A percentile compares a stretch with the other conserved stretches of the same genome.
These are phyloP conservation scores for Nesospiza acunhae DNA, from an alignment of 2,113 vertebrate species.

Conservation along the genomic window DNA sequence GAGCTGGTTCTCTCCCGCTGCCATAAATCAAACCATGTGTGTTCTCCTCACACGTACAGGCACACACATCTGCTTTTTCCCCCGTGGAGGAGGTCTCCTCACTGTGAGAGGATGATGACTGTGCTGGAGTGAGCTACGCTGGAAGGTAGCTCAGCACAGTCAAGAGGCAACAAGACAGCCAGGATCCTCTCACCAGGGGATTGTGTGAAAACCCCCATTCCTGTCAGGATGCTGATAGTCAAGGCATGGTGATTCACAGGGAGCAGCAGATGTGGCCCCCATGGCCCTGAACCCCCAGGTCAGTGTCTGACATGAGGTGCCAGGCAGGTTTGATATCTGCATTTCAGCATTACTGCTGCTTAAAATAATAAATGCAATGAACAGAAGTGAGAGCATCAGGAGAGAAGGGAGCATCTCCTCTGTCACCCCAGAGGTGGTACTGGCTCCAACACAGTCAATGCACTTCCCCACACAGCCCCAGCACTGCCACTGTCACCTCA, in stretches of 20 bases:
- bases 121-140: fast-evolving
- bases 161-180: not conserved
- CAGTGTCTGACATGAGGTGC: not conserved
- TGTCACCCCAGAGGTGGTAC: not conserved
- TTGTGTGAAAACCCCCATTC: not conserved
- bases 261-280: not conserved
- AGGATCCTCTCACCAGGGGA: fast-evolving
- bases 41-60: slow-evolving; percentile 4
- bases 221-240: not conserved
- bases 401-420: not conserved
- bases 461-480: fast-evolving
- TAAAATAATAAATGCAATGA: not conserved
- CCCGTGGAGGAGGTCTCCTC: not conserved
- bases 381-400: not conserved
- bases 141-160: not conserved
- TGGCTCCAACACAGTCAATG: not conserved
- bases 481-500: not conserved
- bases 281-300: fast-evolving
- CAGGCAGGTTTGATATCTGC: not conserved
- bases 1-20: not conserved
- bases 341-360: not conserved
- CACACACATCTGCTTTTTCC: not conserved
- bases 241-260: fast-evolving
- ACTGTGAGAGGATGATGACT: not conserved
- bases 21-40: slow-evolving; percentile 60